phyloP scores from a whole-genome alignment of 2,888 invertebrate species.

The Acronicta aceris region DNA sequence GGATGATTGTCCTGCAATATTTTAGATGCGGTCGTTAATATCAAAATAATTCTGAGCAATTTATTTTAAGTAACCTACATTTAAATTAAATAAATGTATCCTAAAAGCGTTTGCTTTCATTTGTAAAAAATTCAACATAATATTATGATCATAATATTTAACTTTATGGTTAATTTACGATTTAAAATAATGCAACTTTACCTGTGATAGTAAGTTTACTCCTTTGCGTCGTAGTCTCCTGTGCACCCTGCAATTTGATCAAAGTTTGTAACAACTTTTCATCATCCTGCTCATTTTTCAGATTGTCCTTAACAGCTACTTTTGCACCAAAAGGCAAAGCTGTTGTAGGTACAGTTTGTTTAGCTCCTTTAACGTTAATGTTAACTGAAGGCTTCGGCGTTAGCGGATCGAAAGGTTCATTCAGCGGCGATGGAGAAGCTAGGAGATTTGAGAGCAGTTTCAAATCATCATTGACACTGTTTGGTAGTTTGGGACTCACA shows the following conservation, averaged over 20 bases:
- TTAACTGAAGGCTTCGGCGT: constrained; percentile 67
- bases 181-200: constrained; percentile 46
- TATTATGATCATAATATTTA: not conserved
- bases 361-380: constrained; percentile 61
- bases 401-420: constrained; percentile 77
- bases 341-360: constrained; percentile 64
- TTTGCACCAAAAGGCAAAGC: constrained; percentile 78
- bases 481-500: constrained; percentile 73
- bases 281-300: constrained; percentile 81
- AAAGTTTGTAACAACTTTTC: constrained; percentile 84
- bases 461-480: constrained; percentile 69
- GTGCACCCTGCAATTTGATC: constrained; percentile 83
- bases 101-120: no score
- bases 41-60: not conserved
- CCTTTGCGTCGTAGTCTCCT: constrained; percentile 80
- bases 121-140: no score
- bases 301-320: constrained; percentile 79
- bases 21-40: not conserved
- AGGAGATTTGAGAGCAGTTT: constrained; percentile 77
- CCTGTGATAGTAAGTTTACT: constrained; percentile 83
- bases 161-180: not conserved
- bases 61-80: not conserved
- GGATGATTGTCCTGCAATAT: constrained; percentile 79
- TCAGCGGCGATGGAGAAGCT: constrained; percentile 77
- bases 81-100: not conserved